A percentile compares a stretch with the other conserved stretches of the same genome.
Evolutionary conservation across 2,888 invertebrate species (phyloP).

Genomic region (Dione vanillae): DNA sequence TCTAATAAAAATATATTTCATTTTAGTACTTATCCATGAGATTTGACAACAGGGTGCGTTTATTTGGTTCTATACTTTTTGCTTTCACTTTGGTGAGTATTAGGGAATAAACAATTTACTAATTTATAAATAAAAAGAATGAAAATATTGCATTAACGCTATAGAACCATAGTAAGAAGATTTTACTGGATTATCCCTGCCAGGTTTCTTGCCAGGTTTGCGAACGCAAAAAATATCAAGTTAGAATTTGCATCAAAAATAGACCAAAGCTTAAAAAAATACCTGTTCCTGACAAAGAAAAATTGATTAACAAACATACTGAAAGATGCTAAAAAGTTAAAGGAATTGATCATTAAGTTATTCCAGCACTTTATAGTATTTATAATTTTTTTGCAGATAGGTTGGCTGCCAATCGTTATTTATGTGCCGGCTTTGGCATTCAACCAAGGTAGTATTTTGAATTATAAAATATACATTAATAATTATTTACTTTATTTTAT

Average conservation of each 20-base stretch:
- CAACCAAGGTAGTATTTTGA: conserved; percentile 89
- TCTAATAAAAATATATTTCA: background rate
- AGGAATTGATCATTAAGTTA: no score
- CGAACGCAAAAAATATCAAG: no score
- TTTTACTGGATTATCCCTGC: no score
- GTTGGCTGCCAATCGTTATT: conserved; percentile 91
- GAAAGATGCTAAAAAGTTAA: no score
- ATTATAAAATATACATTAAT: background rate
- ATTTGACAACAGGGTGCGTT: conserved; percentile 87
- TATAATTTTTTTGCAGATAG: conserved; percentile 79
- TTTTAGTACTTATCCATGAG: conserved; percentile 89
- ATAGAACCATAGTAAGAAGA: background rate
- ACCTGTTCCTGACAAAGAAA: no score
- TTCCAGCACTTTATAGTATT: background rate
- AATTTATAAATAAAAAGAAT: background rate
- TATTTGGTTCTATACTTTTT: conserved; percentile 89
- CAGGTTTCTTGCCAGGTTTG: no score
- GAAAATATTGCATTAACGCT: background rate
- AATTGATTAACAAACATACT: no score
- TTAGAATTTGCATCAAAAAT: no score
- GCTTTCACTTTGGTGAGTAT: conserved; percentile 87
- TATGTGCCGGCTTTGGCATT: conserved; percentile 91
- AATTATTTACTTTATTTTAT: background rate
- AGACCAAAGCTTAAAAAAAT: no score
- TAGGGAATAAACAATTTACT: background rate